phyloP scores from a whole-genome alignment of 2,888 invertebrate genomes.

The Nomada ruficornis region DNA sequence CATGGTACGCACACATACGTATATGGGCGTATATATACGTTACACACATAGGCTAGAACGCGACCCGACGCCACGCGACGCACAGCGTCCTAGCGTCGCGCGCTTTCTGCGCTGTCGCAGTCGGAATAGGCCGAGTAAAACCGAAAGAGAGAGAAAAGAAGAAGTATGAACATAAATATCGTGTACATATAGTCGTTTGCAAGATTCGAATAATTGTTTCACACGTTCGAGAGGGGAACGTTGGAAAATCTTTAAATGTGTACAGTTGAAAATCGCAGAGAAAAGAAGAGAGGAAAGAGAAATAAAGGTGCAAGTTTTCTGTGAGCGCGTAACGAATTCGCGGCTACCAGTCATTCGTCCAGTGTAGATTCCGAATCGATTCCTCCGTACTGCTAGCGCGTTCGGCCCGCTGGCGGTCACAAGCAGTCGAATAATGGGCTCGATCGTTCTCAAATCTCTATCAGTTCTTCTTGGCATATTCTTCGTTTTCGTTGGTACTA shows the following conservation, averaged over 20 bases:
- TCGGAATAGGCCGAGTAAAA: constrained; percentile 29
- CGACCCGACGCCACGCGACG: constrained; percentile 61
- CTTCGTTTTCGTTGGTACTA: constrained; percentile 97
- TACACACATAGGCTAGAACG: background rate
- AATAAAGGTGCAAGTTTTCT: constrained; percentile 20
- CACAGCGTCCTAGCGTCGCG: constrained; percentile 60
- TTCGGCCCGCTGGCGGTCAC: constrained; percentile 35
- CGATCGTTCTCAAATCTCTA: constrained; percentile 95
- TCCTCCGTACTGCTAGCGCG: constrained; percentile 40
- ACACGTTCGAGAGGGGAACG: constrained; percentile 25
- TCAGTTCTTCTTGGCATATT: constrained; percentile 96
- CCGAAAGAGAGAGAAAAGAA: constrained; percentile 48
- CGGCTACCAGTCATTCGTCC: constrained; percentile 43
- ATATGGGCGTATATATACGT: background rate
- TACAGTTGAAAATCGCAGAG: constrained; percentile 23
- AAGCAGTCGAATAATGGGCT: constrained; percentile 84
- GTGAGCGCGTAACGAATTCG: constrained; percentile 31
- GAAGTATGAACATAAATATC: constrained; percentile 75
- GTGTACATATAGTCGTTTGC: constrained; percentile 58
- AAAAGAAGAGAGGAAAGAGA: background rate
- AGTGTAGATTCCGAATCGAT: constrained; percentile 60
- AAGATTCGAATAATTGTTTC: constrained; percentile 49
- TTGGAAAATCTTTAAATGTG: constrained; percentile 35
- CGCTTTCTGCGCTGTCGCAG: constrained; percentile 67
- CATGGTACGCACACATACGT: too few relatives aligned